Base-by-base conservation (phyloP, 2,888 invertebrate genomes). In the Andrena bucephala region DNA sequence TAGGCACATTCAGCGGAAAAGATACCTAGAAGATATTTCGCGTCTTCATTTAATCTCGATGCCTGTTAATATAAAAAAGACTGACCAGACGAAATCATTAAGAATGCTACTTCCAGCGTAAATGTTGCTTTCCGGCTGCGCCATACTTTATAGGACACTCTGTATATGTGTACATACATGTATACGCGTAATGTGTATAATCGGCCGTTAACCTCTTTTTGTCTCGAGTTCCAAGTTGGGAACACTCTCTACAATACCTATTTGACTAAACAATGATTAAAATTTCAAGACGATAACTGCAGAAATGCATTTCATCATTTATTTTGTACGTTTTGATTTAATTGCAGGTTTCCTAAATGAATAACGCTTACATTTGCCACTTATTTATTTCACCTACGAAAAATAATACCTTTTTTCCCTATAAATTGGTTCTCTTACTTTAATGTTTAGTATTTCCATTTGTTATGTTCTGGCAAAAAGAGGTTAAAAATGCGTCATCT, bases 161-260 rank as follows among this genome's bases (percentile, higher is more conserved):
- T 72, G 72, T 72, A 77, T 65, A 77, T 59, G 13, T 71, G 65
- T 77, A 77, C 62, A 71, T 33, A 33, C 29, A 50, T 42, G 16
- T 42, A 52, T 63, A 74, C 42, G 60, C 42, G 27, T 62, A 67
- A 71, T 79, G 62, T 33, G 50, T 79, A 67, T 68, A 68, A 66
- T 42, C 57, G 71, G 79, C 60, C 10, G 50, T 81, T 81, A 81
- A 81, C 80, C 80, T 72, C 80, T 79, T 81, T 79, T 72, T 79
- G 72, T 72, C 57, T 62, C 1, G 20, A 0, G n/a, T 67, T 80
- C 10, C 13, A 62, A 48, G 8, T 16, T 7, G 1, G 24, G 31
- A 77, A 67, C 29, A 73, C 24, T 29, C 24, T 29, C 20, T 36
- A 62, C 4, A 57, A 42, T 27, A 66, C 0, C 16, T 20, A 62